Evolutionary conservation across 2,797 vertebrate species (phyloP).

Genomic region (Cossypha caffra): DNA sequence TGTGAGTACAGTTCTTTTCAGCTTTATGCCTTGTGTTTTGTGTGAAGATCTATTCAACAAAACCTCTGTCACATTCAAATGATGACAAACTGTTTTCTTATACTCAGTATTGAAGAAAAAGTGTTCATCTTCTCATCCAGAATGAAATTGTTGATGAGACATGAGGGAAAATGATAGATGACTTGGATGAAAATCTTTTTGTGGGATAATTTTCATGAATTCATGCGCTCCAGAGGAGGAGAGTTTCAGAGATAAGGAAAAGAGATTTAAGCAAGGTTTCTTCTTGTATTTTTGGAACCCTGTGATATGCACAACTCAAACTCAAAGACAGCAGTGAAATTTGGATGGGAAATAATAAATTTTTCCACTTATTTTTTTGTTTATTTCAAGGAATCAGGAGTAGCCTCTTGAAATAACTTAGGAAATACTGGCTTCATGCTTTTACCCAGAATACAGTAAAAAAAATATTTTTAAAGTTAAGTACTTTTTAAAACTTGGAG

Average conservation of each 20-base stretch:
- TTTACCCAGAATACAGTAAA: background rate
- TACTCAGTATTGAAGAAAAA: background rate
- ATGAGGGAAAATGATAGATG: background rate
- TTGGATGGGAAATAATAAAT: background rate
- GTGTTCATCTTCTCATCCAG: background rate
- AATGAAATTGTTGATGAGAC: background rate
- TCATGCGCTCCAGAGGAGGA: fast-evolving
- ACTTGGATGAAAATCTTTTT: background rate
- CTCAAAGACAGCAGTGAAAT: background rate
- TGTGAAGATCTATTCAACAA: background rate
- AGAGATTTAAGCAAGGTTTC: background rate
- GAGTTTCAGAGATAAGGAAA: background rate
- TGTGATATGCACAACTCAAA: background rate
- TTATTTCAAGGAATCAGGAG: background rate
- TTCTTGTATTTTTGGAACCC: background rate
- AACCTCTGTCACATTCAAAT: background rate
- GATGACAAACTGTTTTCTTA: background rate
- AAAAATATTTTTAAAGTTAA: background rate
- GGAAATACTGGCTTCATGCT: background rate
- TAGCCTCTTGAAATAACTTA: background rate
- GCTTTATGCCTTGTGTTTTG: background rate
- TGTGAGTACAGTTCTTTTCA: background rate
- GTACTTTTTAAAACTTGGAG: background rate
- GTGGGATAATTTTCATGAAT: background rate
- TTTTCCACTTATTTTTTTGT: background rate